Evolutionary conservation across 2,888 invertebrate species (phyloP), one percentile per base, ranked within the genome.

Genomic region (Micoletzkya japonica): DNA sequence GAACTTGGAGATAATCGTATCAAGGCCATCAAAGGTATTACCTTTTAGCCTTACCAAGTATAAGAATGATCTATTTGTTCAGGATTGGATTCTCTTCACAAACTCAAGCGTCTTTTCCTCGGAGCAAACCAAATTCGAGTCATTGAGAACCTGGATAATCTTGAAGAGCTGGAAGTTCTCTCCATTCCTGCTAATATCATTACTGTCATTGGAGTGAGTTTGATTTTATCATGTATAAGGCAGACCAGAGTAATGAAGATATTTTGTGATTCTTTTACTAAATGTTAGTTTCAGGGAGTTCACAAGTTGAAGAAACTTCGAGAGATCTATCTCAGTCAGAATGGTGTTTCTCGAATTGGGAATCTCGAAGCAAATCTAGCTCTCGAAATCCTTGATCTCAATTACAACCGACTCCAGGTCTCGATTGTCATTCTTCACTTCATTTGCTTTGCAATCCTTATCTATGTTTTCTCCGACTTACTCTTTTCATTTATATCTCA

Each of bases 81-180:
- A 63, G 63, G 56, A 32, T 61, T 79, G 39, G 77, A 77, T 10
- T 73, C 75, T 26, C 74, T 76, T 68, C 24, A 63, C 54, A 75
- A 77, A 7, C 39, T 79, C 30, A 63, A 70, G 30, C 72, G 77
- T 79, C 88, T 97, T 2, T 97, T 91, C 87, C 87, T 97, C 69
- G 96, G 96, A 1, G 96, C 96, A 87, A 98, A 98, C 87, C 97
- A 96, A 89, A 93, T 97, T 74, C 88, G 90, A 0, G 91, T 91
- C 86, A 91, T 98, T 60, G 90, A 77, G 69, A 78, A 78, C 54
- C 50, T 78, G 32, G 75, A 67, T 10, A 75, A 73, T 63, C 69
- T 79, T 68, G 71, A 73, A 61, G 39, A 68, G 4, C 72, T 80
- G 34, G 76, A 75, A 49, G 78, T 77, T 26, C 72, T 80, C 60